phyloP scores from a whole-genome alignment of 2,113 vertebrate genomes.

The Herpailurus yagouaroundi region DNA sequence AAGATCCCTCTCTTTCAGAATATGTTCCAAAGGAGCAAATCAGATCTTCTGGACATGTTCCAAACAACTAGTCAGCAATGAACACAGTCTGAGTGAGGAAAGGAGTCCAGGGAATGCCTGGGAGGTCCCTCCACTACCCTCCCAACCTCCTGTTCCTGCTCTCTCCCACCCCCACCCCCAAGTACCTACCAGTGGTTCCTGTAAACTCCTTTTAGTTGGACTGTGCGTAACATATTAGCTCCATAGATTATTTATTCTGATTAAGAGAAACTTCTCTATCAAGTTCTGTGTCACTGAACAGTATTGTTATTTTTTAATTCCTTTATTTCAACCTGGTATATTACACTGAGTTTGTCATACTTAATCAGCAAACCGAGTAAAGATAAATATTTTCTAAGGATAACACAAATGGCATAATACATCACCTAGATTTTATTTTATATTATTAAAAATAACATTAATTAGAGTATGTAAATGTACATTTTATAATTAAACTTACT shows the following conservation, averaged over 20 bases:
- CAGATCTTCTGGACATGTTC: neutral
- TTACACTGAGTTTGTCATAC: neutral
- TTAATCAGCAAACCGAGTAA: neutral
- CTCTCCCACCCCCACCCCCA: neutral
- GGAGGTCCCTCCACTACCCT: neutral
- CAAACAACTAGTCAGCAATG: neutral
- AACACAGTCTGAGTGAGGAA: neutral
- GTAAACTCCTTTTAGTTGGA: neutral
- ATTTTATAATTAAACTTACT: neutral
- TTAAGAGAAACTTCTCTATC: neutral
- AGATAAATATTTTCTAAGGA: neutral
- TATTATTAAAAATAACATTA: neutral
- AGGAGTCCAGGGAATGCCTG: neutral
- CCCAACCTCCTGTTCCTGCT: neutral
- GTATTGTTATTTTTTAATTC: neutral
- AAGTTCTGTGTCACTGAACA: neutral
- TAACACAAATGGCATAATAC: neutral
- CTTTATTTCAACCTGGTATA: neutral
- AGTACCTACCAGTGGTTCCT: neutral
- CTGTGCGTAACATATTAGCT: neutral
- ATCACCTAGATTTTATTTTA: neutral
- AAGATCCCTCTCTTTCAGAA: neutral
- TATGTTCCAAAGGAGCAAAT: neutral
- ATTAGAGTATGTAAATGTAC: neutral
- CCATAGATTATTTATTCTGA: neutral